Evolutionary conservation across 2,113 vertebrate genomes (phyloP), one percentile per base, ranked within the genome.

Genomic region (Trachemys scripta): DNA sequence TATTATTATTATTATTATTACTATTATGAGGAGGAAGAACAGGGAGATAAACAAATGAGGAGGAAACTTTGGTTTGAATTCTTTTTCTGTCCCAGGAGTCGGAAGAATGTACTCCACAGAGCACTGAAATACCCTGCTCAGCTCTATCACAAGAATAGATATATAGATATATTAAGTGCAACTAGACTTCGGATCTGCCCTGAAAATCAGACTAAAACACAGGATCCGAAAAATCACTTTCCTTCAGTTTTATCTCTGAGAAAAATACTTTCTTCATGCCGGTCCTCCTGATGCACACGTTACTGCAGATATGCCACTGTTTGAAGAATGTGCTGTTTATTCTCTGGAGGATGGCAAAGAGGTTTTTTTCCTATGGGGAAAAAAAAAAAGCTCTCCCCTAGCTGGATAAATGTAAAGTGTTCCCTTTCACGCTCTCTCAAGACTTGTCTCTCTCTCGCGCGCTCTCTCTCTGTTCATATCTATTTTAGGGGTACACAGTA

Each of bases 241-340:
- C 88, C 57, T 93, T 84, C 85, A 92, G n/a, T 49, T 93, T 97
- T 96, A 96, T 96, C 96, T 96, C 1, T 83, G 85, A 95, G 96
- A 95, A 94, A 96, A 96, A 93, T 88, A 31, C 50, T 94, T 96
- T 91, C 94, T 35, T 93, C 91, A 56, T 79, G 88, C 93, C 81
- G 88, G 69, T 79, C 6, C 83, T 65, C 50, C 11, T 91, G 96
- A 95, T 87, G 96, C 87, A 88, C 53, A 0, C 54, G 38, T 47
- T 90, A 90, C 89, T 96, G 90, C 80, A 97, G 96, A 97, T 97
- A 97, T 1, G 6, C 87, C 85, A 84, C 75, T 75, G 78, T 88
- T 94, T 97, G 96, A 97, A 93, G 93, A 96, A 97, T 96, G 97
- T 83, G 53, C 95, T 97, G 87, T 96, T 96, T 97, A 92, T 89